Evolutionary conservation across 2,113 vertebrate genomes (phyloP).

Genomic region (Polypterus senegalus): DNA sequence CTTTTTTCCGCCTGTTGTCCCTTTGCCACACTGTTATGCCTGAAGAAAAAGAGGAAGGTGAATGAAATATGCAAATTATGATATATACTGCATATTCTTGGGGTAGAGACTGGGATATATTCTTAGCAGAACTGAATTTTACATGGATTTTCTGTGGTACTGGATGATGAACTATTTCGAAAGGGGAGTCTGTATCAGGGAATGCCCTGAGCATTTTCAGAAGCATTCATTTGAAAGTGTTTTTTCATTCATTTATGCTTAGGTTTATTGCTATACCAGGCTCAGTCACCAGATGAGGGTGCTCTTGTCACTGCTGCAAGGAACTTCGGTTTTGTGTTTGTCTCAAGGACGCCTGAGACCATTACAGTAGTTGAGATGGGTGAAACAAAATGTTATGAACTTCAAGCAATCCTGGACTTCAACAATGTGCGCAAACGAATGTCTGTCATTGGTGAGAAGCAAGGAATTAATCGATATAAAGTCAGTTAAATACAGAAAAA

Average conservation of each 20-base stretch:
- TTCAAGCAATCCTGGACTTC: constrained; percentile 86
- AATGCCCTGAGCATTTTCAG: too few relatives aligned
- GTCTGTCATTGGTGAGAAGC: constrained; percentile 78
- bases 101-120: too few relatives aligned
- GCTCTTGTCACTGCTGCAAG: constrained; percentile 85
- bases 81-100: too few relatives aligned
- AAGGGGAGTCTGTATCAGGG: too few relatives aligned
- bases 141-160: too few relatives aligned
- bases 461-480: too few relatives aligned
- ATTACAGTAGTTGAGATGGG: constrained; percentile 76
- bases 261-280: constrained; percentile 81
- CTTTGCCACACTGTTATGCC: constrained; percentile 90
- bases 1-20: constrained; percentile 80
- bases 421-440: constrained; percentile 86
- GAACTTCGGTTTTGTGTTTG: constrained; percentile 88
- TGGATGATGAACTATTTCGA: too few relatives aligned
- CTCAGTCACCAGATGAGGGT: constrained; percentile 92
- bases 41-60: constrained; percentile 79
- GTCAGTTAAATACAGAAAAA: too few relatives aligned
- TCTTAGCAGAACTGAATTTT: too few relatives aligned
- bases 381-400: constrained; percentile 50
- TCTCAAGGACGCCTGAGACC: constrained; percentile 70
- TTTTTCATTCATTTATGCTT: neutral
- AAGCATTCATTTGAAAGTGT: too few relatives aligned
- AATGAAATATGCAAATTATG: constrained; percentile 19